A percentile compares a stretch with the other conserved stretches of the same genome.
Conservation (phyloP, 1,140 invertebrate genomes). For the Brachionus koreanus region DNA sequence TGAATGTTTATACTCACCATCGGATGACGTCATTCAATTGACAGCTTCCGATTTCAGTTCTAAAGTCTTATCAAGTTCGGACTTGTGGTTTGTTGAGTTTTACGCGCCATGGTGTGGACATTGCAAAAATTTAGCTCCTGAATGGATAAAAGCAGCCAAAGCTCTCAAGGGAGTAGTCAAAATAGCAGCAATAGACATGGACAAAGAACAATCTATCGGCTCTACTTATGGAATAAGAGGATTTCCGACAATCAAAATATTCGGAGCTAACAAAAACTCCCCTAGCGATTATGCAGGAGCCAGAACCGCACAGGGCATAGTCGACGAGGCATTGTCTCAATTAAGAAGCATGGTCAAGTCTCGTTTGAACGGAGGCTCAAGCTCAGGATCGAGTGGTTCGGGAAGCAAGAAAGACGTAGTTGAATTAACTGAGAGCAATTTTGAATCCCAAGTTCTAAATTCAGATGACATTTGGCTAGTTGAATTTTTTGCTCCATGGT, state of each 20-base stretch:
- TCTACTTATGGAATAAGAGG: slow-evolving; percentile 77
- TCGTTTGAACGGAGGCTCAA: slow-evolving; percentile 59
- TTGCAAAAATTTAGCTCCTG: slow-evolving; percentile 44
- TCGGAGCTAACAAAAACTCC: slow-evolving; percentile 77
- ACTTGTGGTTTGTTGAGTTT: slow-evolving; percentile 94
- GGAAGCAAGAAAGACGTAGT: slow-evolving; percentile 64
- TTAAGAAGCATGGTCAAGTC: slow-evolving; percentile 68
- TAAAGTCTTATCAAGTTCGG: slow-evolving; percentile 70
- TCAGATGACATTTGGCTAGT: slow-evolving; percentile 91
- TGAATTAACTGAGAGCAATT: slow-evolving; percentile 88
- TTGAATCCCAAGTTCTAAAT: slow-evolving; percentile 75
- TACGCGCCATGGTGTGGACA: slow-evolving; percentile 74
- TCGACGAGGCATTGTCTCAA: slow-evolving; percentile 74
- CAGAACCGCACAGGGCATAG: slow-evolving; percentile 77
- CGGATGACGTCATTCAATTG: slow-evolving; percentile 82
- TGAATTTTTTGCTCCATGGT: slow-evolving; percentile 87
- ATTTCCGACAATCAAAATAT: slow-evolving; percentile 95
- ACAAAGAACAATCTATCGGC: slow-evolving; percentile 60
- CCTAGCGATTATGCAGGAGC: slow-evolving; percentile 79
- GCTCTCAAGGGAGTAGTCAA: slow-evolving; percentile 45
- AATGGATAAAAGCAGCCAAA: slow-evolving; percentile 34
- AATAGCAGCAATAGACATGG: slow-evolving; percentile 42
- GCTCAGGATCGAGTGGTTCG: slow-evolving; percentile 48
- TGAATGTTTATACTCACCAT: slow-evolving; percentile 50
- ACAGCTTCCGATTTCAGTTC: slow-evolving; percentile 87